Percentiles rank a stretch among this genome's conserved stretches.
These are phyloP conservation scores for Dolichotis patagonum DNA, from an alignment of 2,113 vertebrate genomes.

Conservation along the genomic window DNA sequence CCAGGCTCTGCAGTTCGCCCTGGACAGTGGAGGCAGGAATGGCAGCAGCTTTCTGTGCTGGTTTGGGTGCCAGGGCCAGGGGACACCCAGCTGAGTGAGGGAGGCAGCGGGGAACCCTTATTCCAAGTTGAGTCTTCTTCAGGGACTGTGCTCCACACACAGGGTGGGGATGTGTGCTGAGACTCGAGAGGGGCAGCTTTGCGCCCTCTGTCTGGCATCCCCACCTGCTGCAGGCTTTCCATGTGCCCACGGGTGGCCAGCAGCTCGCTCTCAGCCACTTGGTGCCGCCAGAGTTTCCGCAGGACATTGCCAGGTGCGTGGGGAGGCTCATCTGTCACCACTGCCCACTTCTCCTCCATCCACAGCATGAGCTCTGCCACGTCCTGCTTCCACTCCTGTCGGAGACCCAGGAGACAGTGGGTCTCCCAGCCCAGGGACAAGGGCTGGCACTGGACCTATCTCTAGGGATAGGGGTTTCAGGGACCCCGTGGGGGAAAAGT, in stretches of 20 bases:
- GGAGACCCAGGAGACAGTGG: background rate
- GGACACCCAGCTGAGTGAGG: background rate
- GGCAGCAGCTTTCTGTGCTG: background rate
- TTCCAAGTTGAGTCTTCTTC: background rate
- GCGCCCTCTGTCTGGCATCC: background rate
- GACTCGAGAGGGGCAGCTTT: background rate
- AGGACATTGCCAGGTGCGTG: constrained; percentile 89
- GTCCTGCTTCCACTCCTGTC: constrained; percentile 91
- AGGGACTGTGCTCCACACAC: background rate
- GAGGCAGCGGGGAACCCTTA: background rate
- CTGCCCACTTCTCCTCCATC: constrained; percentile 93
- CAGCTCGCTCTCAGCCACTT: constrained; percentile 91
- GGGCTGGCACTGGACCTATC: background rate
- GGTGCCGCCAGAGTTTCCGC: constrained; percentile 90
- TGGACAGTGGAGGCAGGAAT: background rate
- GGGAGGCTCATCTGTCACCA: constrained; percentile 90
- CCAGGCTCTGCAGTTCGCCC: background rate
- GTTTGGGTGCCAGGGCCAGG: background rate
- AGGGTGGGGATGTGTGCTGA: background rate
- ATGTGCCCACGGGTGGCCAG: constrained; percentile 88
- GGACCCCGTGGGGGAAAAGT: background rate
- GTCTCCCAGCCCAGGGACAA: background rate
- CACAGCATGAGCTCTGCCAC: constrained; percentile 90
- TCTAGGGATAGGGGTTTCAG: background rate
- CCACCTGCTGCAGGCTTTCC: constrained; percentile 82